phyloP scores from a whole-genome alignment of 2,888 invertebrate species.

The Trissolcus japonicus region DNA sequence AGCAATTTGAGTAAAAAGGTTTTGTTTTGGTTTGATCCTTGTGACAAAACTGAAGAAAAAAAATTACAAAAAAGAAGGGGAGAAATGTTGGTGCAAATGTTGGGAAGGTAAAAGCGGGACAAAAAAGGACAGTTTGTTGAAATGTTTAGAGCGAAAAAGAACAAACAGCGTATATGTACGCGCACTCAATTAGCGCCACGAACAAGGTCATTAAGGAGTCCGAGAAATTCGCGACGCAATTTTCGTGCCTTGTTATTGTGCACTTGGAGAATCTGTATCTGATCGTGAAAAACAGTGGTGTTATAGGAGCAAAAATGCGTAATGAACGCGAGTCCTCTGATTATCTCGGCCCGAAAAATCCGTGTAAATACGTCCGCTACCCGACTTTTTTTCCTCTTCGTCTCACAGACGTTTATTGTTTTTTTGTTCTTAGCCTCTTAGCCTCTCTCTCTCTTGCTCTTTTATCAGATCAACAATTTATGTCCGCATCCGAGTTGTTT shows the following conservation, averaged over 20 bases:
- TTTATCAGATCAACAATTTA: constrained; percentile 13
- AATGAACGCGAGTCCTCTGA: constrained; percentile 31
- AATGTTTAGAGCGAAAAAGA: constrained; percentile 24
- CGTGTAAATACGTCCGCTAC: constrained; percentile 20
- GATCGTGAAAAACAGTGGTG: constrained; percentile 32
- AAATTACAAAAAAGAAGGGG: too few relatives aligned
- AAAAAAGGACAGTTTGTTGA: constrained; percentile 11
- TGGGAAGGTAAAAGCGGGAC: too few relatives aligned
- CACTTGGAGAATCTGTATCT: constrained; percentile 21
- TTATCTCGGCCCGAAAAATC: constrained; percentile 37
- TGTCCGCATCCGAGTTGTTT: background rate
- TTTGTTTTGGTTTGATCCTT: too few relatives aligned
- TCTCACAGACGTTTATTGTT: background rate
- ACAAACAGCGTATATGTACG: constrained; percentile 60
- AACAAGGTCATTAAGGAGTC: constrained; percentile 58
- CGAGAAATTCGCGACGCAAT: constrained; percentile 36
- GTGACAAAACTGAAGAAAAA: too few relatives aligned
- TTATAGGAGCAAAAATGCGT: constrained; percentile 36
- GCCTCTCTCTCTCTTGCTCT: background rate
- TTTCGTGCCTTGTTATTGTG: constrained; percentile 46
- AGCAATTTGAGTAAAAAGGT: too few relatives aligned
- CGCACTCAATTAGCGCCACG: constrained; percentile 64
- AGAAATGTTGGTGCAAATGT: too few relatives aligned
- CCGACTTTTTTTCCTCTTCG: constrained; percentile 1
- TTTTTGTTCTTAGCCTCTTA: background rate